These are phyloP conservation scores for Meleagris gallopavo DNA, from an alignment of 2,113 vertebrate species.

Conservation along the genomic window DNA sequence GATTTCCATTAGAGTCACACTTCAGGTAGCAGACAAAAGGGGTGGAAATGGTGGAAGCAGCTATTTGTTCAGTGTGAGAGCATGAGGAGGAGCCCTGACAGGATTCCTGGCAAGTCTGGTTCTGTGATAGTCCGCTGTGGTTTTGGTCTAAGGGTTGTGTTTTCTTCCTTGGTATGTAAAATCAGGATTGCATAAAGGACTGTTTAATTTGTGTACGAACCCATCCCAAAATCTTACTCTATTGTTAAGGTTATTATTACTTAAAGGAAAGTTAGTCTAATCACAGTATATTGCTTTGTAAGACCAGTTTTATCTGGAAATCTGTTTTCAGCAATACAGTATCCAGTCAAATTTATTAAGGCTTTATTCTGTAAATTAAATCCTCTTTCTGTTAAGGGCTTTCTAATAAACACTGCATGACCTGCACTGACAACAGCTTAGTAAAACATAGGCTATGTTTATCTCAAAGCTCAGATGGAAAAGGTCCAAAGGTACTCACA, in stretches of 20 bases:
- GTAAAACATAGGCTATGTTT: background rate
- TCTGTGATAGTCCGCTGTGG: background rate
- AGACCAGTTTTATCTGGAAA: slow-evolving; percentile 15
- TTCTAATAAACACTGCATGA: background rate
- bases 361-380: slow-evolving; percentile 25
- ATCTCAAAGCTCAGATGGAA: background rate
- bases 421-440: background rate
- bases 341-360: slow-evolving; percentile 18
- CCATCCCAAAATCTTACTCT: background rate
- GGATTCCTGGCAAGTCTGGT: background rate
- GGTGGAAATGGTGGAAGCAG: background rate
- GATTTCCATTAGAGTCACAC: background rate
- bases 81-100: background rate
- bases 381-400: background rate
- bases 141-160: background rate
- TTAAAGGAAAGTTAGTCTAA: slow-evolving; percentile 16
- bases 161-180: background rate
- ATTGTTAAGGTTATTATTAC: background rate
- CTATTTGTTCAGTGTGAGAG: background rate
- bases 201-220: background rate
- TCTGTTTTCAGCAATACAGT: slow-evolving; percentile 18
- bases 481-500: background rate
- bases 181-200: background rate
- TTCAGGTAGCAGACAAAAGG: background rate
- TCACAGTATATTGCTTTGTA: background rate